Conservation (phyloP, 2,797 vertebrate species). For the Lates japonicus region DNA sequence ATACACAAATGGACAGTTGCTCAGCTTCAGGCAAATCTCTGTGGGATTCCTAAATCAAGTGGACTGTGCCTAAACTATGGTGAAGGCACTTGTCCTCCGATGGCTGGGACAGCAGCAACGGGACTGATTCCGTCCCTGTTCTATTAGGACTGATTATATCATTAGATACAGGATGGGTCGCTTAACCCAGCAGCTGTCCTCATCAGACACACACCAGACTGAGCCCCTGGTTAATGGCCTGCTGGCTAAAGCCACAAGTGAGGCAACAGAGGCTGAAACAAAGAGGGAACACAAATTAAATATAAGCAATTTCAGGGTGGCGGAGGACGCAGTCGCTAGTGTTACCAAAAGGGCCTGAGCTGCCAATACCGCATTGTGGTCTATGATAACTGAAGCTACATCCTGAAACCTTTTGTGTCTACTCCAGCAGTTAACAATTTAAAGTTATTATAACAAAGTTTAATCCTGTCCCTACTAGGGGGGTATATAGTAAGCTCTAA, state of each 20-base stretch:
- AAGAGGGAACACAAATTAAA: slow-evolving; percentile 59
- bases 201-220: slow-evolving; percentile 77
- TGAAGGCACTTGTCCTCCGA: slow-evolving; percentile 72
- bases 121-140: slow-evolving; percentile 73
- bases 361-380: neutral
- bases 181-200: slow-evolving; percentile 83
- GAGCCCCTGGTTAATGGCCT: slow-evolving; percentile 74
- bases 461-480: neutral
- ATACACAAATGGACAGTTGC: too few relatives aligned
- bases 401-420: neutral
- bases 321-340: neutral
- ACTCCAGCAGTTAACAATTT: neutral
- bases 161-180: slow-evolving; percentile 81
- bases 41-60: slow-evolving; percentile 49
- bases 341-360: neutral
- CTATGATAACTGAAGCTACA: neutral
- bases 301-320: slow-evolving; percentile 8
- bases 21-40: slow-evolving; percentile 28
- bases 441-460: neutral
- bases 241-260: slow-evolving; percentile 57
- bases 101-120: slow-evolving; percentile 73
- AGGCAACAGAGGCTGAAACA: slow-evolving; percentile 42
- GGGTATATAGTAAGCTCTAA: neutral
- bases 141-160: slow-evolving; percentile 81
- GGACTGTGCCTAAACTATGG: slow-evolving; percentile 35